phyloP scores from a whole-genome alignment of 2,888 invertebrate species.

The Volucella inanis region DNA sequence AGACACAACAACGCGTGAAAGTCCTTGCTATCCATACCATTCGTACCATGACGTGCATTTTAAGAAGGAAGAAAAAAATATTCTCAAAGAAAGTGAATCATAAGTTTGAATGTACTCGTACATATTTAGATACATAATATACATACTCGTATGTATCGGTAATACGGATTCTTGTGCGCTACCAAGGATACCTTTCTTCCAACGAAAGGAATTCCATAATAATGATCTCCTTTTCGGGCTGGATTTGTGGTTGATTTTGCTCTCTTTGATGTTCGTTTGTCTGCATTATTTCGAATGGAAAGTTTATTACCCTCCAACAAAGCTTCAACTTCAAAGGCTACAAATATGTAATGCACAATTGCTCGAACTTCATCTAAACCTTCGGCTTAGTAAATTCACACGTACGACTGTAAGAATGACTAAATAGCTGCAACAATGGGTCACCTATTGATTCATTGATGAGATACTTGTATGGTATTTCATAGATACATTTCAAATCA shows the following conservation, averaged over 20 bases:
- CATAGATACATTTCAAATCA: slow-evolving; percentile 16
- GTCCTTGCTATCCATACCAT: slow-evolving; percentile 16
- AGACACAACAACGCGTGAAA: slow-evolving; percentile 70
- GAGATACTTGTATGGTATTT: slow-evolving; percentile 13
- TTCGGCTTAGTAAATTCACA: slow-evolving; percentile 50
- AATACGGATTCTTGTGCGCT: slow-evolving; percentile 28
- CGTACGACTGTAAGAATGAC: slow-evolving; percentile 54
- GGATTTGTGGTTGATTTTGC: slow-evolving; percentile 65
- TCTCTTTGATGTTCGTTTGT: slow-evolving; percentile 55
- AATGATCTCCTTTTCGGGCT: slow-evolving; percentile 65
- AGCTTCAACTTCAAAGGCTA: slow-evolving; percentile 58
- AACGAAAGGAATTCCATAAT: slow-evolving; percentile 53
- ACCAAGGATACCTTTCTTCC: slow-evolving; percentile 20
- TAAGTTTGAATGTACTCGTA: neutral
- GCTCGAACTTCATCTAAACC: slow-evolving; percentile 7
- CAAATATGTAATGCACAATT: neutral
- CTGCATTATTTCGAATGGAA: slow-evolving; percentile 25
- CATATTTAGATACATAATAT: too few species aligned
- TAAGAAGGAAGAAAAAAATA: slow-evolving; percentile 20
- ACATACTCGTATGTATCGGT: too few species aligned
- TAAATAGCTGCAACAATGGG: slow-evolving; percentile 39
- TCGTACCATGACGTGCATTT: neutral
- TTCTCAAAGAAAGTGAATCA: slow-evolving; percentile 45
- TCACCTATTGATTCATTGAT: slow-evolving; percentile 63
- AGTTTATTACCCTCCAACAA: neutral